phyloP scores from a whole-genome alignment of 1,140 invertebrate species.

The Drosophila tropicalis region DNA sequence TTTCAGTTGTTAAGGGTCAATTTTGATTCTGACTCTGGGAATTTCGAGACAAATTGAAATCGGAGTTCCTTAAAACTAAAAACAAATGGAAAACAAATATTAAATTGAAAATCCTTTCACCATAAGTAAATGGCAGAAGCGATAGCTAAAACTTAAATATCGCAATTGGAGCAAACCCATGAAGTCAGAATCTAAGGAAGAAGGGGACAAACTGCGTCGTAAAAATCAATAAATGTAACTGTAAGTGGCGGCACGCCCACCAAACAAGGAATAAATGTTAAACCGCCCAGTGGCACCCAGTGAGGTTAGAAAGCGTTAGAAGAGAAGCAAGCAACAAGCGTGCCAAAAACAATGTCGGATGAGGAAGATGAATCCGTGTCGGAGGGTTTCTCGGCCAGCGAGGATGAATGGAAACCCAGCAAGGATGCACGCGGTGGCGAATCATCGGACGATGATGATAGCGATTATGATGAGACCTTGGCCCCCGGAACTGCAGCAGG shows the following conservation, averaged over 20 bases:
- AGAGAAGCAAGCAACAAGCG: constrained; percentile 36
- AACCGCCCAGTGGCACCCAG: constrained; percentile 18
- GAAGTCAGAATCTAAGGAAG: background rate
- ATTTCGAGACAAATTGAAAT: too few species aligned
- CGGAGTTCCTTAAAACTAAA: too few species aligned
- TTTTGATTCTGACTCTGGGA: too few species aligned
- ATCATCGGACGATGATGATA: constrained; percentile 79
- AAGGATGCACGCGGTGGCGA: constrained; percentile 73
- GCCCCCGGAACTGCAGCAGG: constrained; percentile 22
- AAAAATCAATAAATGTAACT: constrained; percentile 73
- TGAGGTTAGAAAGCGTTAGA: constrained; percentile 13
- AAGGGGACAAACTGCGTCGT: constrained; percentile 63
- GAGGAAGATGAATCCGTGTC: constrained; percentile 78
- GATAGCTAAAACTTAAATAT: constrained; percentile 2
- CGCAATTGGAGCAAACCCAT: background rate
- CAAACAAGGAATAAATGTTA: constrained; percentile 50
- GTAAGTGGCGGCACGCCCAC: constrained; percentile 61
- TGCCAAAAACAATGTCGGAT: constrained; percentile 67
- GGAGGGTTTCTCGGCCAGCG: constrained; percentile 79
- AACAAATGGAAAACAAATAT: too few species aligned
- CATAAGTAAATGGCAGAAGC: constrained; percentile 3
- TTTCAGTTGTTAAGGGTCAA: too few species aligned
- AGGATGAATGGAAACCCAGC: constrained; percentile 78
- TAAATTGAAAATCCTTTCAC: background rate
- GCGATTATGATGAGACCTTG: constrained; percentile 68